These are phyloP conservation scores for Sebastolobus altivelis DNA, from an alignment of 2,797 vertebrate species.

Conservation along the genomic window DNA sequence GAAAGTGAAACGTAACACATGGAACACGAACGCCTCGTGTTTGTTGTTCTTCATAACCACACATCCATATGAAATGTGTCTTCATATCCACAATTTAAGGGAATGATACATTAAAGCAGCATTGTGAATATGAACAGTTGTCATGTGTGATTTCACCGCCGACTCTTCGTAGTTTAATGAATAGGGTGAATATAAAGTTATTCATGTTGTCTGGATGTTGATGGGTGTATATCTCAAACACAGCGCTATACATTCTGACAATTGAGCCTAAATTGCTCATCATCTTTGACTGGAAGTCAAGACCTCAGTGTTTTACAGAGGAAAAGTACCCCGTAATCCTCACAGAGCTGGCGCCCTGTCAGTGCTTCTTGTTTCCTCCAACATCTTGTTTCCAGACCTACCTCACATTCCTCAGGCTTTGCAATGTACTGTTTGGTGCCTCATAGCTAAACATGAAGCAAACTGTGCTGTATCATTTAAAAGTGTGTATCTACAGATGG, in stretches of 20 bases:
- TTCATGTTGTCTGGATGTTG: not conserved
- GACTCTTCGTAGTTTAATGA: too few species aligned
- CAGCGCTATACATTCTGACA: not conserved
- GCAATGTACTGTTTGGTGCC: not conserved
- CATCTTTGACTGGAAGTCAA: not conserved
- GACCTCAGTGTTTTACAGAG: conserved; percentile 4
- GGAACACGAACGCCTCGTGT: too few species aligned
- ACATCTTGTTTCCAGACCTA: conserved; percentile 33
- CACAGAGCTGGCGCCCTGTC: not conserved
- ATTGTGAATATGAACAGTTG: not conserved
- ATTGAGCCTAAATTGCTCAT: not conserved
- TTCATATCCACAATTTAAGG: too few species aligned
- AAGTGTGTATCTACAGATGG: too few species aligned
- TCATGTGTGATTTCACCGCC: not conserved
- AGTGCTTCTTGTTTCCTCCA: not conserved
- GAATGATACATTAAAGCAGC: too few species aligned
- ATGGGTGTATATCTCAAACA: not conserved
- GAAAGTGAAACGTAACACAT: too few species aligned
- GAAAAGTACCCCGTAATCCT: conserved; percentile 3
- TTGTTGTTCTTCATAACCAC: too few species aligned
- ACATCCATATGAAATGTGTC: too few species aligned
- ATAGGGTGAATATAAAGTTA: not conserved
- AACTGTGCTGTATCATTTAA: not conserved
- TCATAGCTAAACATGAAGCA: not conserved
- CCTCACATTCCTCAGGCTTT: conserved; percentile 3